phyloP scores from a whole-genome alignment of 1,140 invertebrate species.

The Branchinecta lindahli region DNA sequence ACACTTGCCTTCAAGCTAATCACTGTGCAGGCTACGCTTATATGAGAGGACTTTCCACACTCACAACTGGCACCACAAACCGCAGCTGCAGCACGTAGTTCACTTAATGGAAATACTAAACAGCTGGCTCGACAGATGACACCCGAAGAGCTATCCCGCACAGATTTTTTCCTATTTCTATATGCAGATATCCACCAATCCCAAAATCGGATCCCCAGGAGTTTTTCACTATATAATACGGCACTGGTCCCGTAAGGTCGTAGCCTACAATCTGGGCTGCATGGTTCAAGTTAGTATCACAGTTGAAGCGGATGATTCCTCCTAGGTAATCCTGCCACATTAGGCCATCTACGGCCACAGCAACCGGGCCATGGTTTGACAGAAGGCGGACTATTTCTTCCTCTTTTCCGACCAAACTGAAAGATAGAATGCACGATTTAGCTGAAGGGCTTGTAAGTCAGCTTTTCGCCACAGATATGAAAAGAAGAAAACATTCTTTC shows the following conservation, averaged over 20 bases:
- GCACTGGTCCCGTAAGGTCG: slow-evolving; percentile 49
- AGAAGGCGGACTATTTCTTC: slow-evolving; percentile 45
- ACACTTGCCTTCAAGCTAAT: too few species aligned
- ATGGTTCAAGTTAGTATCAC: slow-evolving; percentile 51
- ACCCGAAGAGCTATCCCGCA: slow-evolving; percentile 40
- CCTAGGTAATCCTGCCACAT: slow-evolving; percentile 77
- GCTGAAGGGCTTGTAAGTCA: not conserved
- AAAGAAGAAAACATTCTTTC: slow-evolving; percentile 10
- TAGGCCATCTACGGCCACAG: slow-evolving; percentile 61
- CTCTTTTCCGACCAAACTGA: slow-evolving; percentile 48
- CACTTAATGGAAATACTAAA: too few species aligned
- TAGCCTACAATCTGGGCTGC: slow-evolving; percentile 68
- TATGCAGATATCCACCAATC: slow-evolving; percentile 54
- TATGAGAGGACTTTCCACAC: too few species aligned
- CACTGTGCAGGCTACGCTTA: too few species aligned
- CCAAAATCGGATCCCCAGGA: slow-evolving; percentile 68
- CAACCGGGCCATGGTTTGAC: slow-evolving; percentile 53
- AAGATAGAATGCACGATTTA: slow-evolving; percentile 17
- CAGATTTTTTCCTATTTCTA: slow-evolving; percentile 58
- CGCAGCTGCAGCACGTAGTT: too few species aligned
- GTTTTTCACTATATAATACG: slow-evolving; percentile 70
- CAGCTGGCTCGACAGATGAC: slow-evolving; percentile 15
- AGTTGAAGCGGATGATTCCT: slow-evolving; percentile 67
- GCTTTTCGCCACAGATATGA: not conserved
- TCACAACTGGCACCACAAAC: too few species aligned